These are phyloP conservation scores for Thalassophryne amazonica DNA, from an alignment of 2,797 vertebrate species.

Conservation along the genomic window DNA sequence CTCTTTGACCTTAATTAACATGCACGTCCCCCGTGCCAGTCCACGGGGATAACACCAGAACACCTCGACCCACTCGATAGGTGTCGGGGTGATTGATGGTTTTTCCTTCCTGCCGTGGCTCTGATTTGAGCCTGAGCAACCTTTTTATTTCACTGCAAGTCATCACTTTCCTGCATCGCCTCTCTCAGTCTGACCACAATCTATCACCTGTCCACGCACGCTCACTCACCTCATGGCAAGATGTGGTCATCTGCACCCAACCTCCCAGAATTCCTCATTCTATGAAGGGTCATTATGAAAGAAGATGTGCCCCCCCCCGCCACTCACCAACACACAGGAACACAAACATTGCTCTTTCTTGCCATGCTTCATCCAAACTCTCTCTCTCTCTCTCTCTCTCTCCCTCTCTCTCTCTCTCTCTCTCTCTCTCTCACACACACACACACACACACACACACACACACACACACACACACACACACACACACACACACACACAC, in stretches of 20 bases:
- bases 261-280: slow-evolving; percentile 23
- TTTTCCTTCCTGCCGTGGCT: slow-evolving; percentile 24
- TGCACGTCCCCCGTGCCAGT: slow-evolving; percentile 42
- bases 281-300: slow-evolving; percentile 48
- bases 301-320: slow-evolving; percentile 18
- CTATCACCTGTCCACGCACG: slow-evolving; percentile 49
- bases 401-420: too few relatives aligned
- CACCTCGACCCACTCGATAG: slow-evolving; percentile 67
- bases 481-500: too few relatives aligned
- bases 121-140: slow-evolving; percentile 35
- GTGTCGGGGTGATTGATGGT: slow-evolving; percentile 69
- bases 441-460: too few relatives aligned
- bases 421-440: too few relatives aligned
- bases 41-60: slow-evolving; percentile 51
- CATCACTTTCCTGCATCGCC: slow-evolving; percentile 47
- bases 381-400: slow-evolving; percentile 3
- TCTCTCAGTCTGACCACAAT: slow-evolving; percentile 55
- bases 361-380: background rate
- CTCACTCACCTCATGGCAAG: slow-evolving; percentile 12
- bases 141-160: slow-evolving; percentile 35
- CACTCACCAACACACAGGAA: background rate
- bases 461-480: too few relatives aligned
- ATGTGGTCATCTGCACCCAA: slow-evolving; percentile 19
- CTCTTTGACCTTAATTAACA: slow-evolving; percentile 63
- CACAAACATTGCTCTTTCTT: background rate